These are phyloP conservation scores for Lutjanus campechanus DNA, from an alignment of 2,797 vertebrate species.

Conservation along the genomic window DNA sequence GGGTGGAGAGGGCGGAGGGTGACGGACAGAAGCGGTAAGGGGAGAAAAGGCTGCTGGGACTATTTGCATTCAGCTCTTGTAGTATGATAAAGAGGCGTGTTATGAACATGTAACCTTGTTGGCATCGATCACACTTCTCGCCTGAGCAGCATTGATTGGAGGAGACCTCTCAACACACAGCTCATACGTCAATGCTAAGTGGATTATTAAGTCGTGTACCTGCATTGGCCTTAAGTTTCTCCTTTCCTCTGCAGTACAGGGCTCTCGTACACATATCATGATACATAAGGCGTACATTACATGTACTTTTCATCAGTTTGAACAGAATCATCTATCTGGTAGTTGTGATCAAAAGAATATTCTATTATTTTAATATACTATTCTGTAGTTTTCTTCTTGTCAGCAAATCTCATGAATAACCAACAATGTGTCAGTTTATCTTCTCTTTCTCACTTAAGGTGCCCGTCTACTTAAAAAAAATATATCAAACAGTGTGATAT, in stretches of 20 bases:
- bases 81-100: slow-evolving; percentile 55
- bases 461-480: no score
- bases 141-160: slow-evolving; percentile 46
- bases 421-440: no score
- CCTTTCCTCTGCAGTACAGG: background rate
- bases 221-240: background rate
- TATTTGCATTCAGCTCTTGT: slow-evolving; percentile 58
- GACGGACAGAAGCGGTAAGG: slow-evolving; percentile 17
- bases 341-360: no score
- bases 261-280: background rate
- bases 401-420: no score
- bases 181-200: slow-evolving; percentile 56
- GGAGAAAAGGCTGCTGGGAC: slow-evolving; percentile 9
- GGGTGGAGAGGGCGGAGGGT: slow-evolving; percentile 20
- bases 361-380: no score
- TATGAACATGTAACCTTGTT: slow-evolving; percentile 69
- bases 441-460: no score
- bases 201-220: slow-evolving; percentile 48
- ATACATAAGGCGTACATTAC: no score
- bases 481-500: no score
- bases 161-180: slow-evolving; percentile 47
- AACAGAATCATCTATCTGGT: no score
- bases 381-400: no score
- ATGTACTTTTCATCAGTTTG: no score
- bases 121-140: slow-evolving; percentile 54